phyloP scores from a whole-genome alignment of 2,888 invertebrate genomes.

The Thysanoteuthis rhombus region DNA sequence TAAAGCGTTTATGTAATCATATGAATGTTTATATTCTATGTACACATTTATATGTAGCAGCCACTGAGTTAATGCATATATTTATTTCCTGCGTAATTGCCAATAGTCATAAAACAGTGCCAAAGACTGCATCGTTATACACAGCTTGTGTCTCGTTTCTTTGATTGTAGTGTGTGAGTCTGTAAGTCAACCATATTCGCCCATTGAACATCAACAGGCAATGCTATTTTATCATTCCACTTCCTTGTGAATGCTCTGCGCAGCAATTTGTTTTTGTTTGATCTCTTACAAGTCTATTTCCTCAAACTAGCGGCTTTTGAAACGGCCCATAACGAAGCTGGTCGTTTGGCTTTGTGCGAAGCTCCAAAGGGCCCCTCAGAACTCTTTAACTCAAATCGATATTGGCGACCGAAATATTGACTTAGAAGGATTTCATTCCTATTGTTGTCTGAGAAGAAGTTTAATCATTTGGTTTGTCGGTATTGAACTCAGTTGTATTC shows the following conservation, averaged over 20 bases:
- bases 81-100: not conserved
- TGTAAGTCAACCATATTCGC: not conserved
- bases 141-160: not conserved
- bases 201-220: not conserved
- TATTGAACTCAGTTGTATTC: not conserved
- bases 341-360: not conserved
- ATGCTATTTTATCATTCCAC: not conserved
- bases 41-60: not conserved
- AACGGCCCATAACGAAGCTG: not conserved
- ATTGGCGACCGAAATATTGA: conserved; percentile 12
- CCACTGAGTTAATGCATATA: not conserved
- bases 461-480: not conserved
- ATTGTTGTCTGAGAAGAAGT: not conserved
- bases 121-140: not conserved
- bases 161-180: not conserved
- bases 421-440: not conserved
- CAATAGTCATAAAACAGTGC: not conserved
- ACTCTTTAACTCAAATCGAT: not conserved
- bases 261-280: not conserved
- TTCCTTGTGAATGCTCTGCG: not conserved
- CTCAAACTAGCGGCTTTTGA: conserved; percentile 12
- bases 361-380: not conserved
- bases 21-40: not conserved
- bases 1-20: not conserved
- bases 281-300: conserved; percentile 12